Percentiles rank a stretch among this genome's conserved stretches.
Conservation (phyloP, 2,113 vertebrate species). For the Chaenocephalus aceratus region DNA sequence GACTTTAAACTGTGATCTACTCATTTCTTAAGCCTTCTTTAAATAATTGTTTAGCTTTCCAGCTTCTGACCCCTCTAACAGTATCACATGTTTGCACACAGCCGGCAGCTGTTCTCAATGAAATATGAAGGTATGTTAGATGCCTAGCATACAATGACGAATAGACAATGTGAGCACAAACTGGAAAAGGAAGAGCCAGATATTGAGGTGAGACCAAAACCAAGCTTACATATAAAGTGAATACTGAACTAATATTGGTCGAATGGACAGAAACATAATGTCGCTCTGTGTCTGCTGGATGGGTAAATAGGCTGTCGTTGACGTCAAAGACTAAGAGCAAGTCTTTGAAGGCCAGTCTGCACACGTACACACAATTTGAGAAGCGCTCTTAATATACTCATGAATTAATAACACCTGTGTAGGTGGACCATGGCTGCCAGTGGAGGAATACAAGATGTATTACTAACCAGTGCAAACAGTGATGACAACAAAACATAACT, state of each 20-base stretch:
- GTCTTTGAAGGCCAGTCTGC: neutral
- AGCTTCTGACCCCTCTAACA: too few relatives aligned
- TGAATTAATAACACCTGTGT: constrained; percentile 13
- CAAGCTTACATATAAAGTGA: neutral
- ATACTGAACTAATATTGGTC: neutral
- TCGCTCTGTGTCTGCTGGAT: neutral
- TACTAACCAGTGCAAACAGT: neutral
- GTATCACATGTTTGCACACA: neutral
- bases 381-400: neutral
- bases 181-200: neutral
- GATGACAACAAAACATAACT: neutral
- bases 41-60: too few relatives aligned
- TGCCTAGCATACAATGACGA: neutral
- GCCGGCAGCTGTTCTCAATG: neutral
- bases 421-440: neutral
- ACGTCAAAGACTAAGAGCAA: too few relatives aligned
- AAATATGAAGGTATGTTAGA: neutral
- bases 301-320: neutral
- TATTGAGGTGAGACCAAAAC: neutral
- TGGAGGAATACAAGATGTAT: neutral
- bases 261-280: neutral
- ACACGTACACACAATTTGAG: neutral
- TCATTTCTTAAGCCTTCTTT: too few relatives aligned
- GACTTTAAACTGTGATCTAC: too few relatives aligned
- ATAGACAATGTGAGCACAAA: neutral